A percentile compares a stretch with the other conserved stretches of the same genome.
phyloP scores from a whole-genome alignment of 2,113 vertebrate genomes.

The Tauraco erythrolophus region DNA sequence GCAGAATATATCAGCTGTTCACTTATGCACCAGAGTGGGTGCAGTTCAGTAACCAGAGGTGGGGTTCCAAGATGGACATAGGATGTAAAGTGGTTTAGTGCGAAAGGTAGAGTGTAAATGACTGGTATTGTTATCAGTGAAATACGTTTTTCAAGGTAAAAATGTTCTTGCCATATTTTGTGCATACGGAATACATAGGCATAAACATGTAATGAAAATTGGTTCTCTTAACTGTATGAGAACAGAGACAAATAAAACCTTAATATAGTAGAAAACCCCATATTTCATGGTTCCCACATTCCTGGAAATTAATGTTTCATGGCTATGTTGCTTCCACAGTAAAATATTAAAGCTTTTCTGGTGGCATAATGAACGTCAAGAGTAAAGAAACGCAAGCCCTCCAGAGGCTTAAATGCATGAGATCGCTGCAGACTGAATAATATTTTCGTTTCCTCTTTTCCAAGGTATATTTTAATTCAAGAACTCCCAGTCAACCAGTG shows the following conservation, averaged over 20 bases:
- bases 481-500: not conserved
- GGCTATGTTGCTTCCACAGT: slow-evolving; percentile 40
- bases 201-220: not conserved
- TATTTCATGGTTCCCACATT: slow-evolving; percentile 35
- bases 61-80: not conserved
- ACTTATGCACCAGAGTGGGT: not conserved
- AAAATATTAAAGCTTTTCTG: slow-evolving; percentile 43
- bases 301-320: slow-evolving; percentile 56
- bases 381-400: slow-evolving; percentile 32
- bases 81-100: not conserved
- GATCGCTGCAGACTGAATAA: slow-evolving; percentile 17
- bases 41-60: not conserved
- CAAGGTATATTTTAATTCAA: slow-evolving; percentile 1
- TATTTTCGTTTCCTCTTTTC: slow-evolving; percentile 54
- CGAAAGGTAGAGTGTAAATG: not conserved
- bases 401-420: not conserved
- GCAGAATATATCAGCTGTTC: not conserved
- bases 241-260: slow-evolving; percentile 30
- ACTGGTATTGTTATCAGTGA: not conserved
- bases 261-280: slow-evolving; percentile 1
- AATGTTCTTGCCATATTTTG: not conserved
- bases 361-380: slow-evolving; percentile 47
- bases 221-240: not conserved
- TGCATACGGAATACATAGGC: not conserved
- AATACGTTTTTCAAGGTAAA: slow-evolving; percentile 3